These are phyloP conservation scores for Syrmaticus mikado DNA, from an alignment of 2,113 vertebrate species.

Conservation along the genomic window DNA sequence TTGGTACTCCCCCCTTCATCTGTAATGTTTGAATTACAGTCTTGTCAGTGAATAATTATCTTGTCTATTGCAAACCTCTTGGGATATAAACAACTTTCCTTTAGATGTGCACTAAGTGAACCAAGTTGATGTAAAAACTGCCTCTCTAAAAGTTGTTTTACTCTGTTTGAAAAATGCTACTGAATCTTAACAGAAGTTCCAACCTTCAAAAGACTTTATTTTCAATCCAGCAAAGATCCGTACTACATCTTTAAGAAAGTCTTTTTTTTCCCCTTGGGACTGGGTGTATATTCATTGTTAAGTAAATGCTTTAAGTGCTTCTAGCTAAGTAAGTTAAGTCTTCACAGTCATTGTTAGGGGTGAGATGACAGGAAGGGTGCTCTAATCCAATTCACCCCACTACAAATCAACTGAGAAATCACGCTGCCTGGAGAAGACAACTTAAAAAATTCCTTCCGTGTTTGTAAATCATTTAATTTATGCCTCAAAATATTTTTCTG, in stretches of 20 bases:
- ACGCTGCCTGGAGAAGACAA: background rate
- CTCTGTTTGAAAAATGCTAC: background rate
- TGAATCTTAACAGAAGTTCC: background rate
- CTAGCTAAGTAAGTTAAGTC: background rate
- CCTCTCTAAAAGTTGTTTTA: background rate
- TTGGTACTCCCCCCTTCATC: background rate
- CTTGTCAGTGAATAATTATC: slow-evolving; percentile 44
- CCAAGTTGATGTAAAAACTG: background rate
- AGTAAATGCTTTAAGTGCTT: background rate
- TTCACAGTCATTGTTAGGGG: background rate
- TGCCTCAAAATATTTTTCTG: background rate
- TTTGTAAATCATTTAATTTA: background rate
- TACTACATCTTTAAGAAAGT: background rate
- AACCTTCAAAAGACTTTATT: background rate
- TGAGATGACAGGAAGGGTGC: background rate
- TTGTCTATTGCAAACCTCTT: background rate
- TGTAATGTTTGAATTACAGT: slow-evolving; percentile 8
- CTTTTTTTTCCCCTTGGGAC: background rate
- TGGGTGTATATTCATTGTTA: background rate
- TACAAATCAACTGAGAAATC: background rate
- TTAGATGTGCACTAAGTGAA: background rate
- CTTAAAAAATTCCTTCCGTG: background rate
- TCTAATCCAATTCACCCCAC: background rate
- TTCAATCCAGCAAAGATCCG: background rate
- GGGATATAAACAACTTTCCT: slow-evolving; percentile 6